Percentiles rank a stretch among this genome's conserved stretches.
These are phyloP conservation scores for Orcinus orca DNA, from an alignment of 2,113 vertebrate species.

Conservation along the genomic window DNA sequence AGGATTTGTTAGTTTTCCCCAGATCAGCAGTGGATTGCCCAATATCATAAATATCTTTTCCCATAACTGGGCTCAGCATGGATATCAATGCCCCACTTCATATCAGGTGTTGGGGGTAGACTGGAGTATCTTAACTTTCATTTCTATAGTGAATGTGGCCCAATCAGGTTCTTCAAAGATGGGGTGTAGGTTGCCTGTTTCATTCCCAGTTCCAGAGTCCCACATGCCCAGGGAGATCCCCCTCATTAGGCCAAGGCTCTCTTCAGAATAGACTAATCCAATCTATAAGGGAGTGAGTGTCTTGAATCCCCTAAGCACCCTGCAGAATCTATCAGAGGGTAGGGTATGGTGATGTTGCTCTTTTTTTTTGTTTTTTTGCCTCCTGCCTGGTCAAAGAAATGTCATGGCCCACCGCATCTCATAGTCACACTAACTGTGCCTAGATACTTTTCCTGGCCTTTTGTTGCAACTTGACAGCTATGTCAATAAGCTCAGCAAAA, in stretches of 20 bases:
- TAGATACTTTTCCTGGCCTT: not conserved
- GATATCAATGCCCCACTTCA: not conserved
- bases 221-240: not conserved
- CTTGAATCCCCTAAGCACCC: not conserved
- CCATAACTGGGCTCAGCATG: not conserved
- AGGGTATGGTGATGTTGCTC: not conserved
- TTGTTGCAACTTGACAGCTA: not conserved
- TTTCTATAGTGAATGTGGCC: not conserved
- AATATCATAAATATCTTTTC: not conserved
- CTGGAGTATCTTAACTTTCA: not conserved
- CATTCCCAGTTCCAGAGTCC: not conserved
- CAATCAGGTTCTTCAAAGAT: not conserved
- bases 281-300: not conserved
- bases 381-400: not conserved
- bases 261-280: not conserved
- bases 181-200: not conserved
- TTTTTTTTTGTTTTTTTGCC: not conserved
- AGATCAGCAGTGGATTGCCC: not conserved
- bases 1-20: not conserved
- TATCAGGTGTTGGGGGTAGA: not conserved
- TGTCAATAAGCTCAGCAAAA: not conserved
- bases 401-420: not conserved
- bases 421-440: not conserved
- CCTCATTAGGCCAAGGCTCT: not conserved
- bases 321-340: not conserved